Conservation (phyloP, 2,113 vertebrate species). For the human (Homo sapiens) region DNA sequence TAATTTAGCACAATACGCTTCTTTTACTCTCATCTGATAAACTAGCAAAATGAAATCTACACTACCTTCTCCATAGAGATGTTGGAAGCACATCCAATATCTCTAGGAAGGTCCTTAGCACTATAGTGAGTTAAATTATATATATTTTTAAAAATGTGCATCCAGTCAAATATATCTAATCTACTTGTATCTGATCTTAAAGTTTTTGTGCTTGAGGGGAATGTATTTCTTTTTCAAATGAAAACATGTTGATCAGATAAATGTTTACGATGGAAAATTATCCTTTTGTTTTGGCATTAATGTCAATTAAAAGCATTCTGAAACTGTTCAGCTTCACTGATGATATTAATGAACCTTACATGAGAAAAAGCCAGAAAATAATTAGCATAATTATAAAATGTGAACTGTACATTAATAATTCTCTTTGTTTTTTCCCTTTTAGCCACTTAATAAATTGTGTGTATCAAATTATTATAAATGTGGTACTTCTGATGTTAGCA, state of each 20-base stretch:
- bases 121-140: not conserved
- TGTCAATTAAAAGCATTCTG: conserved; percentile 45
- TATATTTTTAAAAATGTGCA: not conserved
- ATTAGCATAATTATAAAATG: conserved; percentile 38
- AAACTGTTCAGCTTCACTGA: not conserved
- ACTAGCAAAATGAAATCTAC: not conserved
- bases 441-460: conserved; percentile 46
- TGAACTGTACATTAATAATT: conserved; percentile 31
- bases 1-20: not conserved
- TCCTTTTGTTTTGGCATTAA: not conserved
- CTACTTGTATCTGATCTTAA: not conserved
- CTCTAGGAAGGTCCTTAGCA: not conserved
- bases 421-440: conserved; percentile 19
- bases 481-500: conserved; percentile 1
- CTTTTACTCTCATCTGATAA: conserved; percentile 9
- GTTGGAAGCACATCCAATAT: not conserved
- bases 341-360: conserved; percentile 24
- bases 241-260: not conserved
- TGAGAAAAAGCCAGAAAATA: conserved; percentile 39
- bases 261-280: not conserved
- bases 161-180: not conserved
- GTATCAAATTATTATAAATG: conserved; percentile 50
- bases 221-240: not conserved
- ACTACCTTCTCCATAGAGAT: not conserved
- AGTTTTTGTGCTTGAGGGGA: not conserved